Base-by-base conservation (phyloP, 2,888 invertebrate species). In the Calliphora vomitoria region DNA sequence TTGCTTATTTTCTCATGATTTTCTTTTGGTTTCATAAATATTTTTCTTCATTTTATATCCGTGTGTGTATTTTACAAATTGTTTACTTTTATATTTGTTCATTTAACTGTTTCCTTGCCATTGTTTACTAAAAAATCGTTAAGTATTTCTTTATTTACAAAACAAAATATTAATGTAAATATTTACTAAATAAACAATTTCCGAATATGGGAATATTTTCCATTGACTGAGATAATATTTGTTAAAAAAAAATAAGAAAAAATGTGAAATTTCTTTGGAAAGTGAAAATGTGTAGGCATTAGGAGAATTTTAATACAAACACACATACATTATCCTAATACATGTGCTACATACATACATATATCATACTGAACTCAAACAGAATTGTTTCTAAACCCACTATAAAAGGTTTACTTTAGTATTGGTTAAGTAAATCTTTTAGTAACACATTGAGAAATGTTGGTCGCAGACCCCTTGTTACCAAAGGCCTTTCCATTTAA, bases 71-170 rank as follows among this genome's bases (percentile, higher is more conserved):
- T 64, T 64, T 8, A n/a, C 10, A 53, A 53, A 41, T 66, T 25
- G 11, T 25, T 78, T 38, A n/a, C 44, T 50, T 44, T 44, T 15
- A 25, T 69, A 50, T 81, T 64, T 55, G 44, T 72, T 75, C 68
- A 44, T 41, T 82, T 75, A 50, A 75, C 35, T 82, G 53, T 15
- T 82, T 58, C 47, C 13, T n/a, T 62, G 20, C 38, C 38, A 47
- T 47, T 47, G 38, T 38, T 25, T 8, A 62, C 50, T 41, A 18
- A 13, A 47, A 62, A 55, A 58, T 53, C 31, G n/a, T 44, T 25
- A 20, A 31, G n/a, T 72, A 72, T 55, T 72, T 13, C 13, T 18
- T 18, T 68, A 68, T 35, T 55, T 72, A 38, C 31, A 50, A 69
- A 35, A 50, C 69, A 53, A 69, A 50, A 69, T 55, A 20, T 53